Conservation (phyloP, 2,113 vertebrate species). For the Crotalus tigris region DNA sequence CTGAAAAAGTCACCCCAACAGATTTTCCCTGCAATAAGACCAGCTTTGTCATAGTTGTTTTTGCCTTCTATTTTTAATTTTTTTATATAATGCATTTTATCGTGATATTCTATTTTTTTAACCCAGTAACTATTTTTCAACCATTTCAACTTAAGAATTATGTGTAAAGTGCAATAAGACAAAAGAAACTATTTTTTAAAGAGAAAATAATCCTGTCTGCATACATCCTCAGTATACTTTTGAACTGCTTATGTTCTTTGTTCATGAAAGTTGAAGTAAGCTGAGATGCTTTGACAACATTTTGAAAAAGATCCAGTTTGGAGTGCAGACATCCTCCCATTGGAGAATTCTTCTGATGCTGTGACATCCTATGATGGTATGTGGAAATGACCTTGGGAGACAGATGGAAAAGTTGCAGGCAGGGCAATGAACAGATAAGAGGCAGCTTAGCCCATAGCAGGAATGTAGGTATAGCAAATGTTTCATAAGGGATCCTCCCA, state of each 20-base stretch:
- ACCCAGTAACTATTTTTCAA: background rate
- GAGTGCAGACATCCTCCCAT: background rate
- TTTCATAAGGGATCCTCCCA: background rate
- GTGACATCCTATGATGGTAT: background rate
- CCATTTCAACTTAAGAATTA: background rate
- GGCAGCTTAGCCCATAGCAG: background rate
- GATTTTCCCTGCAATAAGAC: background rate
- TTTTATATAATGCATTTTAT: background rate
- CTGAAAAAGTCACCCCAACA: background rate
- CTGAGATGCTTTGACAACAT: background rate
- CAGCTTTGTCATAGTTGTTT: background rate
- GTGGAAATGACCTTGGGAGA: background rate
- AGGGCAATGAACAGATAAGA: background rate
- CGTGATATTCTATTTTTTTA: background rate
- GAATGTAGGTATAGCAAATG: background rate
- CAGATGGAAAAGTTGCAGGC: background rate
- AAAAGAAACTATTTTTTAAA: background rate
- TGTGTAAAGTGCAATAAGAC: background rate
- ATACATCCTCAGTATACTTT: background rate
- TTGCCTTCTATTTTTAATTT: background rate
- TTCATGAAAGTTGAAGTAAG: background rate
- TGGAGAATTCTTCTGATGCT: background rate
- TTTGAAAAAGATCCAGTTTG: background rate
- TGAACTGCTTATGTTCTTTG: background rate
- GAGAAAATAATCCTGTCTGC: background rate